Base-by-base conservation (phyloP, 2,888 invertebrate species). In the Eupithecia inturbata region DNA sequence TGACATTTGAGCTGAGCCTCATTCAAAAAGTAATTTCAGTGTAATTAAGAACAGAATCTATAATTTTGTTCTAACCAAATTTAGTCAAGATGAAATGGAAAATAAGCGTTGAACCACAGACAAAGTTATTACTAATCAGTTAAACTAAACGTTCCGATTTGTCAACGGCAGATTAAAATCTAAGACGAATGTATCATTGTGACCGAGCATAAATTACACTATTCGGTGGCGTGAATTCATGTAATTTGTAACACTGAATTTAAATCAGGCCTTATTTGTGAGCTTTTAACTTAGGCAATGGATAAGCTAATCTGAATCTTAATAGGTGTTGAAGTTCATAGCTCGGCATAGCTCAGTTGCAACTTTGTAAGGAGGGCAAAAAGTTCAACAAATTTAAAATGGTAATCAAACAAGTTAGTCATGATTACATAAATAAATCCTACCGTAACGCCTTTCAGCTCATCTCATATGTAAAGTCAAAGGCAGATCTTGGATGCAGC, bases 101-200 rank as follows among this genome's bases (percentile, higher is more conserved):
- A 53, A 53, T 53, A n/a, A 10, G 10, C 49, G 49, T 22, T 53
- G 26, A 62, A 68, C 68, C 39, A 67, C 67, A 67, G 67, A 75
- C 67, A 49, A 72, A n/a, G 45, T 67, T 41, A 78, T 81, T 80
- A 81, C 69, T 80, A 82, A 82, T 84, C 82, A 81, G 69, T 36
- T 22, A 70, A 49, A 70, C 73, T 82, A 84, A 87, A 86, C 87
- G 81, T 83, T 80, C 80, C 85, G 83, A 92, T 91, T 91, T 90
- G 90, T 91, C 87, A 82, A 76, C 83, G 82, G 86, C 88, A 88
- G 90, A 92, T 92, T 88, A 87, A 87, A 90, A 91, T 91, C 90
- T 88, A 53, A 84, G 85, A 87, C 86, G 85, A 89, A 90, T 91
- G 87, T 87, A 86, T 89, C 89, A 88, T 88, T 88, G 88, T 85